phyloP scores from a whole-genome alignment of 2,888 invertebrate genomes.

The Cyrtodaria siliqua region DNA sequence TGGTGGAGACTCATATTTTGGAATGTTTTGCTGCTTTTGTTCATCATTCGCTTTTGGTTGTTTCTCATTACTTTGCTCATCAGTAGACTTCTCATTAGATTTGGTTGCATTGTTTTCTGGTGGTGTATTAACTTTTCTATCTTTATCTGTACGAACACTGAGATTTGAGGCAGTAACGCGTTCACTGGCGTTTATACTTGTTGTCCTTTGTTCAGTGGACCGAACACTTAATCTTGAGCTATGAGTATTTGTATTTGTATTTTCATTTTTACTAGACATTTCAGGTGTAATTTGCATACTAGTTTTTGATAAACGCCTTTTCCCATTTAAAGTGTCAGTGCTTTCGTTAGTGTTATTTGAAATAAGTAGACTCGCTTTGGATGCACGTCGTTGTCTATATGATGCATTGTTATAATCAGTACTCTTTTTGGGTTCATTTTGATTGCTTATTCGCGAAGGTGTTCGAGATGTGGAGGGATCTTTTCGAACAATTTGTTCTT shows the following conservation, averaged over 20 bases:
- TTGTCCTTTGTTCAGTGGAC: not conserved
- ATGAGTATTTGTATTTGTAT: too few species aligned
- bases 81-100: too few species aligned
- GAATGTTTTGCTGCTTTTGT: too few species aligned
- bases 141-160: not conserved
- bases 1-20: too few species aligned
- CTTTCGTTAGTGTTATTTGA: constrained; percentile 1
- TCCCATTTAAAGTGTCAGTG: too few species aligned
- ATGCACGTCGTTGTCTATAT: not conserved
- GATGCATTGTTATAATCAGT: too few species aligned
- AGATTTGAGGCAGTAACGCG: not conserved
- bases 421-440: not conserved
- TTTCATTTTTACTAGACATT: not conserved
- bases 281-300: not conserved
- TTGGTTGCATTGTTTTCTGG: too few species aligned
- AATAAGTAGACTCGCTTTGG: not conserved
- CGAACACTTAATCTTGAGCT: not conserved
- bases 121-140: not conserved
- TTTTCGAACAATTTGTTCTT: not conserved
- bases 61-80: too few species aligned
- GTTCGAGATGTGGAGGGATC: constrained; percentile 14
- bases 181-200: not conserved
- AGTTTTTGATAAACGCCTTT: constrained; percentile 3
- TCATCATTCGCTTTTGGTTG: too few species aligned
- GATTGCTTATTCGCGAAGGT: constrained; percentile 32